Conservation (phyloP, 2,797 vertebrate genomes). For the Ficedula albicollis region DNA sequence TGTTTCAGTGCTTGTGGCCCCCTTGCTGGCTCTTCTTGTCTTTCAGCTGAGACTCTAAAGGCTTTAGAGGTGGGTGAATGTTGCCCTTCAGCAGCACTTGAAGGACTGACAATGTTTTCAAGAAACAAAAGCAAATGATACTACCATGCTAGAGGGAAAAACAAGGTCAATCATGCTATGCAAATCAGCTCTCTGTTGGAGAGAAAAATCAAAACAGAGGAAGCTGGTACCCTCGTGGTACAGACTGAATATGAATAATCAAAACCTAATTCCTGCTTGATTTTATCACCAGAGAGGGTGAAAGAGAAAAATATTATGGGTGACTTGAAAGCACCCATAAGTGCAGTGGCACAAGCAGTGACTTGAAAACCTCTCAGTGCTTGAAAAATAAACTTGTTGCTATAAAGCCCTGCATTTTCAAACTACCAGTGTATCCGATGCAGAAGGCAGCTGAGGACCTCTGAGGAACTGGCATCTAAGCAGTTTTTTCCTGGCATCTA, state of each 20-base stretch:
- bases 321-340: background rate
- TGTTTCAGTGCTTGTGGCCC: background rate
- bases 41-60: background rate
- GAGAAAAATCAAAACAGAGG: slow-evolving; percentile 58
- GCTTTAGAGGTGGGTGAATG: background rate
- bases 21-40: background rate
- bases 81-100: slow-evolving; percentile 48
- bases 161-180: slow-evolving; percentile 62
- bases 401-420: background rate
- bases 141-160: background rate
- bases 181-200: slow-evolving; percentile 38
- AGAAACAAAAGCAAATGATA: slow-evolving; percentile 13
- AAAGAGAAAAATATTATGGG: background rate
- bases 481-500: background rate
- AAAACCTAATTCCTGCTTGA: slow-evolving; percentile 46
- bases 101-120: background rate
- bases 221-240: background rate
- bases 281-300: background rate
- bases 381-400: background rate
- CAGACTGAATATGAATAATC: slow-evolving; percentile 43
- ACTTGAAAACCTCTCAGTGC: background rate
- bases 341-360: background rate
- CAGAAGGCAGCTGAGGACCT: background rate
- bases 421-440: background rate
- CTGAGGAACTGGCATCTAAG: background rate